phyloP scores from a whole-genome alignment of 2,888 invertebrate species.

The Oscheius sp. region DNA sequence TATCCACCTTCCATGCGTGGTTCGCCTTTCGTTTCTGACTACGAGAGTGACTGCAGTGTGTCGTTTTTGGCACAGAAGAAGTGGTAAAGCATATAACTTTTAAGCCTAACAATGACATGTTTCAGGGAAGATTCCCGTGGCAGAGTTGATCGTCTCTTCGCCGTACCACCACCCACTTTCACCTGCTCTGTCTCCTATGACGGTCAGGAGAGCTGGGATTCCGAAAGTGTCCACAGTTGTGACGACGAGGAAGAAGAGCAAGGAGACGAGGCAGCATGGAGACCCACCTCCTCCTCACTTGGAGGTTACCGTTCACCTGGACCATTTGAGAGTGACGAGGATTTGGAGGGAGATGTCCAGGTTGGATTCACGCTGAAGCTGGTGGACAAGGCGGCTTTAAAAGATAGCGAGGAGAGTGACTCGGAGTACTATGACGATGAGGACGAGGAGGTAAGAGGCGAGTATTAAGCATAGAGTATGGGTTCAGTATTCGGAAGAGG shows the following conservation, averaged over 20 bases:
- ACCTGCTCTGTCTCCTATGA: constrained; percentile 70
- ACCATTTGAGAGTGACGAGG: constrained; percentile 53
- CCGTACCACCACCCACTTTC: constrained; percentile 65
- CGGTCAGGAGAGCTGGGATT: constrained; percentile 55
- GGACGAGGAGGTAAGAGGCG: constrained; percentile 17
- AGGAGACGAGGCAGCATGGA: constrained; percentile 24
- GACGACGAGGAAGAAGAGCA: constrained; percentile 49
- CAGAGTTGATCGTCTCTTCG: constrained; percentile 59
- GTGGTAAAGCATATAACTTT: neutral
- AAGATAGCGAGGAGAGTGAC: constrained; percentile 59
- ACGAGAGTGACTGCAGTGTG: constrained; percentile 59
- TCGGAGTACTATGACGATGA: constrained; percentile 55
- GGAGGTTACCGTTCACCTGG: constrained; percentile 61
- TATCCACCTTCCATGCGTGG: constrained; percentile 41
- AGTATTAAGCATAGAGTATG: constrained; percentile 17
- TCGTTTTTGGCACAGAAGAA: constrained; percentile 46
- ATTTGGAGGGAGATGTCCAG: constrained; percentile 38
- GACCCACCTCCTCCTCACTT: constrained; percentile 52
- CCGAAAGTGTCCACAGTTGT: constrained; percentile 53
- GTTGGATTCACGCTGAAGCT: constrained; percentile 68
- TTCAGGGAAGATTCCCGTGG: constrained; percentile 56
- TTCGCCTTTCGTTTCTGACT: constrained; percentile 56
- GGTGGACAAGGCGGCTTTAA: constrained; percentile 63
- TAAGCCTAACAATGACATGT: neutral
- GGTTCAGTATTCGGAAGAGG: constrained; percentile 49